Percentiles rank a stretch among this genome's conserved stretches.
Conservation (phyloP, 1,140 invertebrate species). For the Anoplolepis gracilipes region DNA sequence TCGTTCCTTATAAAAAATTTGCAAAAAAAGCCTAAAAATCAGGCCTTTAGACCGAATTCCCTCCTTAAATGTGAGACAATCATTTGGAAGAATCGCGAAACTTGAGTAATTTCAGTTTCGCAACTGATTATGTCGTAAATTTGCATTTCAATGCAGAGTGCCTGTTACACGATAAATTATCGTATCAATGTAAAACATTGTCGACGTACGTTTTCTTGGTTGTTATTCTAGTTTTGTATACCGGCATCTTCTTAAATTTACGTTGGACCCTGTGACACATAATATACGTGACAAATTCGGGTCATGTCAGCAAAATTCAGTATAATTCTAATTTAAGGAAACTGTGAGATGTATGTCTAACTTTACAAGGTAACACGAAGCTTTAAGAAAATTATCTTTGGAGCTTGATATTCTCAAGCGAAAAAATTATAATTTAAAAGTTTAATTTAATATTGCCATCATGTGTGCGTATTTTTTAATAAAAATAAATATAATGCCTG, state of each 20-base stretch:
- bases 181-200: constrained; percentile 5
- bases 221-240: constrained; percentile 36
- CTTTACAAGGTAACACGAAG: not conserved
- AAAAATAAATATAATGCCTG: not conserved
- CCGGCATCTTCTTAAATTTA: constrained; percentile 49
- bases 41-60: too few species aligned
- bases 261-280: constrained; percentile 21
- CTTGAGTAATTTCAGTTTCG: not conserved
- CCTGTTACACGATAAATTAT: constrained; percentile 45
- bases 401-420: constrained; percentile 3
- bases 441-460: not conserved
- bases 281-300: constrained; percentile 48
- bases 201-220: constrained; percentile 10
- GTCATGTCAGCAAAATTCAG: not conserved
- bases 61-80: too few species aligned
- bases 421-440: constrained; percentile 7
- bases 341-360: not conserved
- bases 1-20: too few species aligned
- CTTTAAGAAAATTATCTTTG: constrained; percentile 4
- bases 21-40: too few species aligned
- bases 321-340: constrained; percentile 55
- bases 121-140: constrained; percentile 35
- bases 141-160: not conserved
- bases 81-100: not conserved
- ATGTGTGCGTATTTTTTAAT: not conserved